These are phyloP conservation scores for Antitype chi DNA, from an alignment of 2,888 invertebrate genomes.

Conservation along the genomic window DNA sequence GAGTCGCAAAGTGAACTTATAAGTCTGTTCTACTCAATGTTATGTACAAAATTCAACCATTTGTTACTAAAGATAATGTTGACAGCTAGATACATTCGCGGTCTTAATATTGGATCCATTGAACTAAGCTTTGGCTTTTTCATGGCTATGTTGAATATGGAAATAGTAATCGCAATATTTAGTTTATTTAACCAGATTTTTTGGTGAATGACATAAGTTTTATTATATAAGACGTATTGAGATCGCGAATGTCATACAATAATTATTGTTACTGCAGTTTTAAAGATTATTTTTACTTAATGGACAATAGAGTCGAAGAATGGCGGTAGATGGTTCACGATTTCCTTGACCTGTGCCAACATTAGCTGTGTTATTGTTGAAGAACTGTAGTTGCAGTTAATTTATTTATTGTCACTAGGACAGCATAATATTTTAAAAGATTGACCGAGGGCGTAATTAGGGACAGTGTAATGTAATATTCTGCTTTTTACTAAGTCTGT, in stretches of 20 bases:
- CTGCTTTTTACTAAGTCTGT: slow-evolving; percentile 23
- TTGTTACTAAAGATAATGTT: slow-evolving; percentile 53
- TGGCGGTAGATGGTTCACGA: slow-evolving; percentile 37
- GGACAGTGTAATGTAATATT: slow-evolving; percentile 48
- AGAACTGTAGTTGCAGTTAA: slow-evolving; percentile 52
- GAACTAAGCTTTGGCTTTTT: slow-evolving; percentile 31
- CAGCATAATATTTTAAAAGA: slow-evolving; percentile 55
- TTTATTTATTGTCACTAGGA: slow-evolving; percentile 55
- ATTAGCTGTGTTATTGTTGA: slow-evolving; percentile 62
- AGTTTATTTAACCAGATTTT: slow-evolving; percentile 44
- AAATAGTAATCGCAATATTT: slow-evolving; percentile 54
- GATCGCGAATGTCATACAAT: slow-evolving; percentile 56
- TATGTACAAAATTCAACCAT: slow-evolving; percentile 54
- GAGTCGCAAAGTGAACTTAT: slow-evolving; percentile 62
- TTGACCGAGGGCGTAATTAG: slow-evolving; percentile 52
- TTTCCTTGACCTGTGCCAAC: slow-evolving; percentile 60
- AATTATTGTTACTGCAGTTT: slow-evolving; percentile 53
- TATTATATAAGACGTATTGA: slow-evolving; percentile 41
- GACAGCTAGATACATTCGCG: slow-evolving; percentile 50
- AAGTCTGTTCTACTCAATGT: slow-evolving; percentile 59
- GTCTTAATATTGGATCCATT: slow-evolving; percentile 45
- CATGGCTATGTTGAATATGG: slow-evolving; percentile 40
- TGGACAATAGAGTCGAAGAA: slow-evolving; percentile 40
- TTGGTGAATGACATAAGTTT: slow-evolving; percentile 51
- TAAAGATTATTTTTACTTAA: slow-evolving; percentile 41